phyloP scores from a whole-genome alignment of 2,797 vertebrate species.

The Erethizon dorsatum region DNA sequence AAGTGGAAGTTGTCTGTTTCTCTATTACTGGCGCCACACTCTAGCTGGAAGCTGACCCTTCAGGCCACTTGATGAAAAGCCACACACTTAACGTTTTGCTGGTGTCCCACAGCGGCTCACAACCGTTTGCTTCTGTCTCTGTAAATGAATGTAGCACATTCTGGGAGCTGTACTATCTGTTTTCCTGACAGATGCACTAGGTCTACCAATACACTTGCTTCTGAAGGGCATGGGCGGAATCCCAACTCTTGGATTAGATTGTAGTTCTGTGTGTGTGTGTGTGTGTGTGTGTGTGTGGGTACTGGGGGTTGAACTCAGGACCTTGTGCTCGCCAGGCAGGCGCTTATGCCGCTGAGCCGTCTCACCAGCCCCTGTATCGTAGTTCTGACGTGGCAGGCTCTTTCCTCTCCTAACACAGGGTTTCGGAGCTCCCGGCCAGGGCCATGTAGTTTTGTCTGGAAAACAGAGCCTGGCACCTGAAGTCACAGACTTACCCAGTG shows the following conservation, averaged over 20 bases:
- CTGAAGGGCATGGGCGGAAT: not conserved
- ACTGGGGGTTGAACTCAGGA: too few relatives aligned
- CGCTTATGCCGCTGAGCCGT: too few relatives aligned
- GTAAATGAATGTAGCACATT: constrained; percentile 6
- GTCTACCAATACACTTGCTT: not conserved
- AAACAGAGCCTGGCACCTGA: not conserved
- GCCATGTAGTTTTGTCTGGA: not conserved
- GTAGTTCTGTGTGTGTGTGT: not conserved
- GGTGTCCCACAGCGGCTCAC: not conserved
- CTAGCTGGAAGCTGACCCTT: not conserved
- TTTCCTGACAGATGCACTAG: not conserved
- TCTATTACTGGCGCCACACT: not conserved
- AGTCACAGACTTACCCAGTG: not conserved
- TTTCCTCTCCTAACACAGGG: constrained; percentile 7
- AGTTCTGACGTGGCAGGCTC: not conserved
- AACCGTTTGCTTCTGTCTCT: not conserved
- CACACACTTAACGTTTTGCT: constrained; percentile 3
- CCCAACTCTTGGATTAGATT: not conserved
- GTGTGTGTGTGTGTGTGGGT: too few relatives aligned
- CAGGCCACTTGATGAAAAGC: not conserved
- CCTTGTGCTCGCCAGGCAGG: too few relatives aligned
- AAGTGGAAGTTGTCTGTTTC: not conserved
- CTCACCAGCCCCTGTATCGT: too few relatives aligned
- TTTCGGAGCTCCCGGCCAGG: constrained; percentile 16
- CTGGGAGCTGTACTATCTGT: not conserved